Base-by-base conservation (phyloP, 2,888 invertebrate species). In the Parascotia fuliginaria region DNA sequence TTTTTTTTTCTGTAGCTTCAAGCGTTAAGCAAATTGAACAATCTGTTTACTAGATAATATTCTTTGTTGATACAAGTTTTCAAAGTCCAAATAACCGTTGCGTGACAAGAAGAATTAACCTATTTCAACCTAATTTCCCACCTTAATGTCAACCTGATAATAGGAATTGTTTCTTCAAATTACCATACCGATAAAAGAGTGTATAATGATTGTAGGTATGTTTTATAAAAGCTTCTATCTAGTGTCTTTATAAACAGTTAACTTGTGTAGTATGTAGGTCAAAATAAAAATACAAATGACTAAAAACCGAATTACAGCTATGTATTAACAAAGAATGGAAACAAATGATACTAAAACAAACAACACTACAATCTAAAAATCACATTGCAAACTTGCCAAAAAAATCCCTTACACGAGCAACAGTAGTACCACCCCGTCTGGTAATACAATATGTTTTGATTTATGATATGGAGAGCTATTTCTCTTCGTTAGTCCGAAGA, bases 401-500 rank as follows among this genome's bases (percentile, higher is more conserved):
- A 28, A 13, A 28, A n/a, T 42, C 38, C 15, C 13, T 36, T 36
- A 36, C 40, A 15, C 32, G 34, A 46, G 54, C 68, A 55, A 47
- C 73, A 61, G 78, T 77, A 77, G 51, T 49, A 54, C 38, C 46
- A 24, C 52, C 42, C 45, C 57, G 67, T 63, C 66, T 70, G 66
- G 74, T 78, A 77, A 86, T 83, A 81, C 80, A 85, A 85, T 83
- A 81, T 73, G 70, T 60, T 75, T 79, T 86, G 86, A 86, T 87
- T 88, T 84, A 87, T 85, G 75, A 77, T 71, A 79, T 76, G 75
- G 72, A 74, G 70, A 79, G 58, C 79, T 69, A 87, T 87, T 83
- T 77, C 75, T 87, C 87, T 83, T 86, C 81, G 87, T 85, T 83
- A 83, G 70, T 71, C 70, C 70, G 69, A 73, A 60, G 66, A 64